Evolutionary conservation across 2,797 vertebrate genomes (phyloP), one percentile per base, ranked within the genome.

Genomic region (Zalophus californianus): DNA sequence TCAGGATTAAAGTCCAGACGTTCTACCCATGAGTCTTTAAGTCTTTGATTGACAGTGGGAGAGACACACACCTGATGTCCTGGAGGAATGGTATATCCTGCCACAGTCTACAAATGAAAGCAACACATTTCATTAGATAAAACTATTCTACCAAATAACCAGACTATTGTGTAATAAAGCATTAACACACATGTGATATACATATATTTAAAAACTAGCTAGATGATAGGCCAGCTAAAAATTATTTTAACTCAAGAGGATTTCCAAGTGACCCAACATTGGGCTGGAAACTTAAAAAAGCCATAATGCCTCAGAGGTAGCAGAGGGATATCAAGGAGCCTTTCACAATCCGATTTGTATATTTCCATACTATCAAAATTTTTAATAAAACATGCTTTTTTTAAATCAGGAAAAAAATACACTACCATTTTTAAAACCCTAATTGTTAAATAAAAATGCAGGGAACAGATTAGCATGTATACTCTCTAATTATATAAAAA

Each of bases 41-140:
- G 99, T n/a, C 99, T 99, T 20, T 99, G 99, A 98, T 99, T 99
- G 83, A 99, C 99, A 0, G 99, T 99, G 9, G 99, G 99, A 89
- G 99, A 99, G 9, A 99, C 99, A 38, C 99, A 99, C 94, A 99
- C 99, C 98, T 99, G 99, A 98, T 99, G 99, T 70, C 99, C 99
- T 0, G 99, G 99, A 6, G 99, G 99, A 98, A 99, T 99, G 97
- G 98, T 99, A 97, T 99, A 99, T 13, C 99, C 99, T 86, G 99
- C 99, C 5, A 99, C 98, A 6, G 98, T 99, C 99, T 99, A 78
- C 80, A 73, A 78, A 91, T 10, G 38, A 87, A 91, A 90, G 35
- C 13, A 80, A 88, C 16, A 88, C 18, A 86, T 68, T 85, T 89
- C 86, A 75, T 79, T 64, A 95, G 48, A 60, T 72, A 14, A 38